Base-by-base conservation (phyloP, 2,888 invertebrate species). In the Amorpha juglandis region DNA sequence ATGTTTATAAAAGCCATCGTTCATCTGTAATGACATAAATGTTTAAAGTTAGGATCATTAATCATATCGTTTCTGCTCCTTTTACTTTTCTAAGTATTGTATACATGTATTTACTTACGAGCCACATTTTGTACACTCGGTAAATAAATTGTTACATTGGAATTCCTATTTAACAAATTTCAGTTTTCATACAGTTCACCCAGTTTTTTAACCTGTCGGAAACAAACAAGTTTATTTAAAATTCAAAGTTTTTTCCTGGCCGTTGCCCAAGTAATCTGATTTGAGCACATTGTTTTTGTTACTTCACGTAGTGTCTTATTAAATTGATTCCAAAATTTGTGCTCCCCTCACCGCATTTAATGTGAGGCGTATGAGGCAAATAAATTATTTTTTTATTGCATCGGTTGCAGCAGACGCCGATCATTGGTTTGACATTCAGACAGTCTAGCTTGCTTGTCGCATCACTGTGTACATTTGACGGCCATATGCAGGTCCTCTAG, bases 341-440 rank as follows among this genome's bases (percentile, higher is more conserved):
- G 84, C 87, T 84, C 84, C 76, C 78, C 76, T 79, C 83, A 86
- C 88, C 88, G 87, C 83, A 87, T 92, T 91, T 90, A 90, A 89
- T 77, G 88, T 81, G 89, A 91, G 86, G 81, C 85, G 87, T 78
- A 88, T 82, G 89, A 91, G 86, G 81, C 85, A 87, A 88, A 92
- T 91, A 90, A 89, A 91, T 91, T 89, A 91, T 91, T 87, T 89
- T 90, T 92, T 92, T 92, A 93, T 92, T 91, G 89, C 88, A 83
- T 76, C 81, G 82, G 78, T 68, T 85, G 88, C 86, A 86, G 83
- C 87, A 86, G 88, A 84, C 88, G 78, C 84, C 87, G 90, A 91
- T 92, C 90, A 93, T 93, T 93, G 90, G 90, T 93, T 92, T 93
- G 93, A 93, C 93, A 91, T 93, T 93, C 92, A 93, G 90, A 91